A percentile compares a stretch with the other conserved stretches of the same genome.
Evolutionary conservation across 2,888 invertebrate genomes (phyloP).

Genomic region (Amiota minor): DNA sequence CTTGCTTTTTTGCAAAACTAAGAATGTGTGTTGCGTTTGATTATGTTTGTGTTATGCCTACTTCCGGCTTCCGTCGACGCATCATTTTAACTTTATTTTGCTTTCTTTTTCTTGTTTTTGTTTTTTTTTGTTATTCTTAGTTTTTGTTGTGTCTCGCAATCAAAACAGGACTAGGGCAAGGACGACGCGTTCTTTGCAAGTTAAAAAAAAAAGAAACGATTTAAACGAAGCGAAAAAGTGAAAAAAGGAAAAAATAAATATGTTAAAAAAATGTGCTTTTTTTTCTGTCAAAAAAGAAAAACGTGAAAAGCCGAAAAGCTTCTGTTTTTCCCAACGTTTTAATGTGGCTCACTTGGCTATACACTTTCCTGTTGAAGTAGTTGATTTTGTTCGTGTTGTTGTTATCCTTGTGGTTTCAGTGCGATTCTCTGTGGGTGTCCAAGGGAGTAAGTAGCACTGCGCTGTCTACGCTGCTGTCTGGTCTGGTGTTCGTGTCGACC

Average conservation of each 20-base stretch:
- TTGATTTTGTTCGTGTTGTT: conserved; percentile 26
- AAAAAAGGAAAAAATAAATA: no score
- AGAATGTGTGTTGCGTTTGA: no score
- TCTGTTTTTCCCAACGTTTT: conserved; percentile 64
- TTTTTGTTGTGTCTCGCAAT: conserved; percentile 28
- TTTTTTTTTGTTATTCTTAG: background rate
- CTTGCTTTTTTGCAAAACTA: no score
- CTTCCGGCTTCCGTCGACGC: conserved; percentile 2
- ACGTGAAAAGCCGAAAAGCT: no score
- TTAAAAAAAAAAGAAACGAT: no score
- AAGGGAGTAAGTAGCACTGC: conserved; percentile 45
- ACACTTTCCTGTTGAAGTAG: background rate
- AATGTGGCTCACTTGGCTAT: conserved; percentile 45
- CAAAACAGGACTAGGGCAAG: conserved; percentile 69
- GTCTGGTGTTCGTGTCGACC: conserved; percentile 6
- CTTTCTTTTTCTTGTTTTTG: background rate
- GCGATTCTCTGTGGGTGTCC: conserved; percentile 1
- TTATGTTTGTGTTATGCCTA: background rate
- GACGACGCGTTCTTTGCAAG: conserved; percentile 49
- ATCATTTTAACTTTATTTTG: background rate
- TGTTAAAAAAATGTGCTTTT: no score
- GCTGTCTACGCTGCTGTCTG: conserved; percentile 18
- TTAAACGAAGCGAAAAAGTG: no score
- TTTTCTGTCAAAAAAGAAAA: no score
- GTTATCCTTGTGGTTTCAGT: conserved; percentile 32